These are phyloP conservation scores for Perodicticus potto DNA, from an alignment of 2,797 vertebrate species.

Conservation along the genomic window DNA sequence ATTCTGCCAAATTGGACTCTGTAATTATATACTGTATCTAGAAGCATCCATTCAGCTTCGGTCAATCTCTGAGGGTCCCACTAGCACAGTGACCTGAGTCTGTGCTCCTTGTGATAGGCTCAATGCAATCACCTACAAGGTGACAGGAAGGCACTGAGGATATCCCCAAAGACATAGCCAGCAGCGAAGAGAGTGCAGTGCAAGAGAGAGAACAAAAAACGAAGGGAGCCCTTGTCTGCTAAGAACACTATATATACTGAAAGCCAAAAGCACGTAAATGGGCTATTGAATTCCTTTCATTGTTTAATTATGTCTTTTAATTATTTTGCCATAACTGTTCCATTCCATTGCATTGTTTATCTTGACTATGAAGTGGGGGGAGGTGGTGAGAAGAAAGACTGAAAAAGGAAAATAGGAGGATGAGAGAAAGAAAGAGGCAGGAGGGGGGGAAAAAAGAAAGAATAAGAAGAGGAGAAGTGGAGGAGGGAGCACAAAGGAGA, in stretches of 20 bases:
- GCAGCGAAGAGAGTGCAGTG: not conserved
- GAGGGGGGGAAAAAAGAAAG: not conserved
- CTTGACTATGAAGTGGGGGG: not conserved
- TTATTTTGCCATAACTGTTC: not conserved
- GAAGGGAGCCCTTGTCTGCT: not conserved
- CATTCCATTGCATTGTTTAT: not conserved
- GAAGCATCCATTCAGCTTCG: not conserved
- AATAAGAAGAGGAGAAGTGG: too few relatives aligned
- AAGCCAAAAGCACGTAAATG: conserved; percentile 16
- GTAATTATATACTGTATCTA: not conserved
- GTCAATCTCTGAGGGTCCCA: not conserved
- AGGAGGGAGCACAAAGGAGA: not conserved
- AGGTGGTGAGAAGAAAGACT: not conserved
- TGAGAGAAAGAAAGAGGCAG: not conserved
- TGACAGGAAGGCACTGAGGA: not conserved
- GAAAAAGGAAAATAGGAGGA: not conserved
- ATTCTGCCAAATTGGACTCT: not conserved
- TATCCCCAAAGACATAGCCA: not conserved
- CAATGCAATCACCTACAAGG: not conserved
- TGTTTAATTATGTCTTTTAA: conserved; percentile 7
- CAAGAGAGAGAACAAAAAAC: not conserved
- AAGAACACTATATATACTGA: not conserved
- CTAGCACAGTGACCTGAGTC: not conserved
- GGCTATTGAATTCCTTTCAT: not conserved
- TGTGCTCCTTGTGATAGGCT: not conserved